Conservation (phyloP, 2,113 vertebrate species). For the Mormyrus iriodes region DNA sequence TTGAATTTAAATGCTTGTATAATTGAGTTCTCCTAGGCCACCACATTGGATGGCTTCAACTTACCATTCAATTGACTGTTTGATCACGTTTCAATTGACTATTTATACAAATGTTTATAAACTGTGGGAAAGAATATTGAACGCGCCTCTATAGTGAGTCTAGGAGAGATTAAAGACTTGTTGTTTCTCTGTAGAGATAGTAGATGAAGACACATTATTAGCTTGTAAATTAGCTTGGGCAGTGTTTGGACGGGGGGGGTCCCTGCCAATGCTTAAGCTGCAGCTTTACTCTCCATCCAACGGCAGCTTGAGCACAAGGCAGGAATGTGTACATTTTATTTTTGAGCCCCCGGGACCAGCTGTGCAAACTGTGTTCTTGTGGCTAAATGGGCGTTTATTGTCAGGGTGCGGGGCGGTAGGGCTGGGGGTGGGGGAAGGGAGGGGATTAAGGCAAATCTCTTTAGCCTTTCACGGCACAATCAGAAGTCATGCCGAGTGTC, state of each 20-base stretch:
- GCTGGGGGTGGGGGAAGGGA: slow-evolving; percentile 16
- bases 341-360: slow-evolving; percentile 37
- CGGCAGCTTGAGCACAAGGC: slow-evolving; percentile 33
- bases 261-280: slow-evolving; percentile 23
- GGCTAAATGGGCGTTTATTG: slow-evolving; percentile 43
- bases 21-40: not conserved
- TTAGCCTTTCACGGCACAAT: slow-evolving; percentile 5
- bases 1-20: not conserved
- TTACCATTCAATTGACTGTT: not conserved
- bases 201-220: slow-evolving; percentile 36
- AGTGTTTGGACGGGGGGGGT: slow-evolving; percentile 36
- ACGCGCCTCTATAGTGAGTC: not conserved
- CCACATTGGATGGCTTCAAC: not conserved
- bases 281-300: slow-evolving; percentile 22
- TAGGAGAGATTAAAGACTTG: not conserved
- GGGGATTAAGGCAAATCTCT: slow-evolving; percentile 37
- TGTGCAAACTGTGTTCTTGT: slow-evolving; percentile 40
- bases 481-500: not conserved
- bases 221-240: slow-evolving; percentile 33
- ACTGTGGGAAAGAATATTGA: not conserved
- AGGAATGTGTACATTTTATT: slow-evolving; percentile 45
- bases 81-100: not conserved
- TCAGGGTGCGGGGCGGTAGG: slow-evolving; percentile 13
- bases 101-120: not conserved
- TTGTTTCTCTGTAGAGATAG: slow-evolving; percentile 28